phyloP scores from a whole-genome alignment of 2,888 invertebrate genomes.

The Hoplodrina ambigua region DNA sequence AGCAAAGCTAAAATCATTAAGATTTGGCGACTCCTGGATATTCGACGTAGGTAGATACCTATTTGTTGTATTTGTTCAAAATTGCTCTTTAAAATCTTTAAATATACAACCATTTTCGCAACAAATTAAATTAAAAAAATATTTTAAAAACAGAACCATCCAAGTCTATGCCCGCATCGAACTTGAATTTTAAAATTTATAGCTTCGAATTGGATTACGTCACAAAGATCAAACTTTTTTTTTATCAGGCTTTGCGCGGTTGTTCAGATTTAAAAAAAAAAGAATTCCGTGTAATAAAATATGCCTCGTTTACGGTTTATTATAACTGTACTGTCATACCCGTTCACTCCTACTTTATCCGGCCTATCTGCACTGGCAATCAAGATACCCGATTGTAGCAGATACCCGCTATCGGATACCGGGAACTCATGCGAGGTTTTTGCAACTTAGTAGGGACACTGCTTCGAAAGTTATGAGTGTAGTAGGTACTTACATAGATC shows the following conservation, averaged over 20 bases:
- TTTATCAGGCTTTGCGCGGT: too few relatives aligned
- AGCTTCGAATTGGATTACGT: neutral
- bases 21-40: too few relatives aligned
- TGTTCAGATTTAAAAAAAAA: neutral
- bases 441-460: neutral
- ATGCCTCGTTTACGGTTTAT: constrained; percentile 45
- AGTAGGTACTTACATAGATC: neutral
- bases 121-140: too few relatives aligned
- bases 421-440: constrained; percentile 15
- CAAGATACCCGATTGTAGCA: constrained; percentile 42
- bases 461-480: constrained; percentile 1
- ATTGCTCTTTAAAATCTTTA: too few relatives aligned
- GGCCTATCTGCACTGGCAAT: constrained; percentile 42
- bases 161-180: neutral
- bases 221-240: too few relatives aligned
- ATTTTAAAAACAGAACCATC: too few relatives aligned
- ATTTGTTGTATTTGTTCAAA: too few relatives aligned
- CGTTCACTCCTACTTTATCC: constrained; percentile 31
- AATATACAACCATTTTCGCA: too few relatives aligned
- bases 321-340: constrained; percentile 38
- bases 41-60: too few relatives aligned
- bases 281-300: constrained; percentile 3
- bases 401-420: constrained; percentile 31
- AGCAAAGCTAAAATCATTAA: too few relatives aligned
- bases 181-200: neutral